Evolutionary conservation across 64 coral and sea anemone genomes (phyloP).

Genomic region (Stichodactyla helianthus): DNA sequence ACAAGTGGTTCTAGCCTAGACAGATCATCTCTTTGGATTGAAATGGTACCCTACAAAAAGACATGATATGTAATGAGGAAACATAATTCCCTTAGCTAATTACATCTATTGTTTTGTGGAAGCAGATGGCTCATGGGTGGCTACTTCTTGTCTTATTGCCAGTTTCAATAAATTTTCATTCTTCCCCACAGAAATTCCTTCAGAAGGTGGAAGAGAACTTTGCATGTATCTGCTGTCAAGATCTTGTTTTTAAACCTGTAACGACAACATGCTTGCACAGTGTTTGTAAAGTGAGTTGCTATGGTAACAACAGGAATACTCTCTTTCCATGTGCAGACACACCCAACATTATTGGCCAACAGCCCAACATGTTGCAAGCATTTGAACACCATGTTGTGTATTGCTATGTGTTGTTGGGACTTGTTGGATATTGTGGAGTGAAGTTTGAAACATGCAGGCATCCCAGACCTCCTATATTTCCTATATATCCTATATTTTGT

Average conservation of each 20-base stretch:
- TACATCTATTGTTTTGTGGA: background rate
- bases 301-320: background rate
- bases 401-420: too few relatives aligned
- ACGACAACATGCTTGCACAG: slow-evolving; percentile 83
- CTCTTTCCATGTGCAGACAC: background rate
- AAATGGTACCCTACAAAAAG: too few relatives aligned
- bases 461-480: too few relatives aligned
- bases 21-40: too few relatives aligned
- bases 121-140: too few relatives aligned
- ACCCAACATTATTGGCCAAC: background rate
- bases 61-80: too few relatives aligned
- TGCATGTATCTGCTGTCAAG: slow-evolving; percentile 85
- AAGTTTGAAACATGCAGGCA: too few relatives aligned
- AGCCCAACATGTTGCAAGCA: too few relatives aligned
- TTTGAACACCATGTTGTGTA: too few relatives aligned
- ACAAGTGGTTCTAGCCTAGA: too few relatives aligned
- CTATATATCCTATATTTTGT: too few relatives aligned
- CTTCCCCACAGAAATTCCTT: slow-evolving; percentile 54
- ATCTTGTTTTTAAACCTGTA: slow-evolving; percentile 82
- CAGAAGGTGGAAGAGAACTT: slow-evolving; percentile 85
- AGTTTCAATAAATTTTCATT: background rate
- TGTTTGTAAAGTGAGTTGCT: slow-evolving; percentile 68
- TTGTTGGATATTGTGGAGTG: too few relatives aligned
- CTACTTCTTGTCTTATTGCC: background rate
- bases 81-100: background rate